phyloP scores from a whole-genome alignment of 2,888 invertebrate species.

The Argynnis bischoffii region DNA sequence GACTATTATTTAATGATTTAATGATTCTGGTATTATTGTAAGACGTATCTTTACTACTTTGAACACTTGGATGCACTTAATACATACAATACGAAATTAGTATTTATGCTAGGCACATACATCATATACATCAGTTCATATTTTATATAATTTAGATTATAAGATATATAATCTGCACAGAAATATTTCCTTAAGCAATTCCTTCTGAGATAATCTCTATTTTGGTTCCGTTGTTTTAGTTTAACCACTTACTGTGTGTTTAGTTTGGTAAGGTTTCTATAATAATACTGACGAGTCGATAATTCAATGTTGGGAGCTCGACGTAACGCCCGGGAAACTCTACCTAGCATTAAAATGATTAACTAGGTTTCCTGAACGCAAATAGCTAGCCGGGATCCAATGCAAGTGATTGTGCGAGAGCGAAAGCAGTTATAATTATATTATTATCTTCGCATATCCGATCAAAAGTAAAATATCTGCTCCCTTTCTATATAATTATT shows the following conservation, averaged over 20 bases:
- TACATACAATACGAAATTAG: too few species aligned
- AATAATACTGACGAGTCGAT: constrained; percentile 31
- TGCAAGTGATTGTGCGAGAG: constrained; percentile 56
- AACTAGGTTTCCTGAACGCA: constrained; percentile 58
- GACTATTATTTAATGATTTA: too few species aligned
- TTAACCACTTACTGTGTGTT: constrained; percentile 1
- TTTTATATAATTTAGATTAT: too few species aligned
- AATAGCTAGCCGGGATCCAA: constrained; percentile 60
- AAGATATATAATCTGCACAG: too few species aligned
- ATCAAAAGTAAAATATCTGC: constrained; percentile 2
- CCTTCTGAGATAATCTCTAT: neutral
- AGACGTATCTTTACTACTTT: too few species aligned
- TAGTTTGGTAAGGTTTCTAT: constrained; percentile 21
- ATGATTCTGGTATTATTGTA: too few species aligned
- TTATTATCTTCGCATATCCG: constrained; percentile 32
- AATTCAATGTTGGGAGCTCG: constrained; percentile 30
- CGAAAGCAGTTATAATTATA: constrained; percentile 44
- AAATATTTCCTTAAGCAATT: neutral
- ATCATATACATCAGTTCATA: too few species aligned
- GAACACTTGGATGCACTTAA: too few species aligned
- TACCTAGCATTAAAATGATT: constrained; percentile 38
- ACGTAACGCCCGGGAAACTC: constrained; percentile 31
- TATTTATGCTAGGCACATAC: too few species aligned
- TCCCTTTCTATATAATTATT: neutral
- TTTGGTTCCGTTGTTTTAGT: neutral